These are phyloP conservation scores for Plebejus argus DNA, from an alignment of 2,888 invertebrate species.

Conservation along the genomic window DNA sequence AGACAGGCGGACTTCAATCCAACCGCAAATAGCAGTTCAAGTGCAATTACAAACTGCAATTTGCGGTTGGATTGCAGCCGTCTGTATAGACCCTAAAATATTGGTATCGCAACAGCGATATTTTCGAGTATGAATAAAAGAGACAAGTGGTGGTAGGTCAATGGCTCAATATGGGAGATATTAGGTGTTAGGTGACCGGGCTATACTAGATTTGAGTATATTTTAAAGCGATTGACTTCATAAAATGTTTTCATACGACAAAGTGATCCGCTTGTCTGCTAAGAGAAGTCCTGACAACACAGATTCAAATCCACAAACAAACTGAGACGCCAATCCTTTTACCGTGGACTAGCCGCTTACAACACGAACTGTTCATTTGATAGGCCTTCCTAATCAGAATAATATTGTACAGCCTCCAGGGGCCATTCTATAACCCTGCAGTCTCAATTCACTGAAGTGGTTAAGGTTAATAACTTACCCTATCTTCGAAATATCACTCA, in stretches of 20 bases:
- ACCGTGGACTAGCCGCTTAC: background rate
- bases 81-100: too few relatives aligned
- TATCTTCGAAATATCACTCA: background rate
- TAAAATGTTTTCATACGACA: background rate
- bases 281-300: background rate
- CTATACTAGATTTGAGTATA: too few relatives aligned
- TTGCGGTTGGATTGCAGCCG: too few relatives aligned
- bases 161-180: too few relatives aligned
- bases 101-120: too few relatives aligned
- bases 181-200: too few relatives aligned
- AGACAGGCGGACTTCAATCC: too few relatives aligned
- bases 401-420: background rate
- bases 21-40: too few relatives aligned
- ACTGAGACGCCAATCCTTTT: background rate
- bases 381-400: background rate
- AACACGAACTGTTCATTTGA: background rate
- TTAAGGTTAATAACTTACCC: background rate
- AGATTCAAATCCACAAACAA: background rate
- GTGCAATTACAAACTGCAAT: too few relatives aligned
- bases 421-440: background rate
- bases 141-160: too few relatives aligned
- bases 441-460: conserved; percentile 3
- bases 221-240: background rate
- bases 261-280: background rate
- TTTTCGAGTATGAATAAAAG: too few relatives aligned